Evolutionary conservation across 2,888 invertebrate genomes (phyloP).

Genomic region (Nomada fucata): DNA sequence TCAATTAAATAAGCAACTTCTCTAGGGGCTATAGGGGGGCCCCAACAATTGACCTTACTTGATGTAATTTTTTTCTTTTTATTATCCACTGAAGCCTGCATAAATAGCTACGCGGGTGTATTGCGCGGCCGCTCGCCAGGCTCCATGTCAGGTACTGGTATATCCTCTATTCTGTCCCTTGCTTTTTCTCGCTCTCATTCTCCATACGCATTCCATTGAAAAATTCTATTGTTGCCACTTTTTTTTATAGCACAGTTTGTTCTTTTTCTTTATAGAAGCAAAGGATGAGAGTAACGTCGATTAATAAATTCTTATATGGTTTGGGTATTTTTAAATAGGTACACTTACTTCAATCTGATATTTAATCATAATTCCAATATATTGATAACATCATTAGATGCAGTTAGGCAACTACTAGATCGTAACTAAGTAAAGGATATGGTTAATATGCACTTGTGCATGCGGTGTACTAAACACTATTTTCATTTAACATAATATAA

Average conservation of each 20-base stretch:
- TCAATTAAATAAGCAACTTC: slow-evolving; percentile 62
- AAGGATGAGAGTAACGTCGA: slow-evolving; percentile 57
- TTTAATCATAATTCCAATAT: slow-evolving; percentile 7
- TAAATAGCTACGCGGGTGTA: slow-evolving; percentile 94
- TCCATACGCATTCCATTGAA: slow-evolving; percentile 41
- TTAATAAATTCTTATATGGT: slow-evolving; percentile 39
- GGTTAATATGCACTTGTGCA: slow-evolving; percentile 22
- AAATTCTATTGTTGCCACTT: slow-evolving; percentile 5
- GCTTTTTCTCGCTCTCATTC: slow-evolving; percentile 67
- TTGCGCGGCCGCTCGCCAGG: slow-evolving; percentile 93
- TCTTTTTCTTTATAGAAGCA: slow-evolving; percentile 39
- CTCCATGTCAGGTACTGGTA: slow-evolving; percentile 94
- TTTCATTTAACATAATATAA: not conserved
- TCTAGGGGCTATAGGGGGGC: slow-evolving; percentile 68
- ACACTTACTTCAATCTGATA: slow-evolving; percentile 4
- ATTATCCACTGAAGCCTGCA: slow-evolving; percentile 84
- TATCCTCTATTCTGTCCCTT: slow-evolving; percentile 83
- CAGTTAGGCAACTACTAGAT: not conserved
- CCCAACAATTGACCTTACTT: slow-evolving; percentile 78
- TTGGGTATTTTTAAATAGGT: slow-evolving; percentile 35
- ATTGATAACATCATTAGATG: slow-evolving; percentile 16
- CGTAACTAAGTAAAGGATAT: not conserved
- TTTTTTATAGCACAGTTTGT: slow-evolving; percentile 34
- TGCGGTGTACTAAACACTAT: slow-evolving; percentile 8
- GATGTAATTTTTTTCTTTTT: slow-evolving; percentile 83